Percentiles rank a stretch among this genome's conserved stretches.
Evolutionary conservation across 2,888 invertebrate genomes (phyloP).

Genomic region (Hirtodrosophila trivittata): DNA sequence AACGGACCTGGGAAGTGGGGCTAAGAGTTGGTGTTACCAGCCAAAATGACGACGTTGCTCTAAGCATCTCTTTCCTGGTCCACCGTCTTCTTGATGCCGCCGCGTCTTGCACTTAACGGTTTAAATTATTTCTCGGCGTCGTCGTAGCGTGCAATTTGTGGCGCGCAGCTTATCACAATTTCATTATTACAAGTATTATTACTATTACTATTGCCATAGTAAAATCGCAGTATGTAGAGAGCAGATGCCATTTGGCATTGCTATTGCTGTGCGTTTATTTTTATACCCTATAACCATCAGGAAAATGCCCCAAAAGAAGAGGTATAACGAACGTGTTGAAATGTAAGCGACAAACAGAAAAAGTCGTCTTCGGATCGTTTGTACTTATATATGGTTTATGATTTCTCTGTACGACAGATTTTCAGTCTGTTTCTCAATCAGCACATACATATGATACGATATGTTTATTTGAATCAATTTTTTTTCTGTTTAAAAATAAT

Average conservation of each 20-base stretch:
- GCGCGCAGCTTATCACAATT: slow-evolving; percentile 76
- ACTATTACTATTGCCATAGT: slow-evolving; percentile 37
- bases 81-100: slow-evolving; percentile 39
- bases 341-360: too few species aligned
- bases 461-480: too few species aligned
- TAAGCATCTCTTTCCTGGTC: slow-evolving; percentile 3
- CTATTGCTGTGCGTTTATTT: slow-evolving; percentile 49
- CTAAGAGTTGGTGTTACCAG: slow-evolving; percentile 36
- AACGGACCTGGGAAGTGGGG: slow-evolving; percentile 11
- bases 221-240: slow-evolving; percentile 33
- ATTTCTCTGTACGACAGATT: too few species aligned
- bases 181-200: slow-evolving; percentile 72
- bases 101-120: slow-evolving; percentile 67
- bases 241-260: slow-evolving; percentile 39
- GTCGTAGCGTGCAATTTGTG: slow-evolving; percentile 75
- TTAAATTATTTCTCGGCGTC: slow-evolving; percentile 63
- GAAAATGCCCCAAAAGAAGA: background rate
- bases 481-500: too few species aligned
- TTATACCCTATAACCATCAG: background rate
- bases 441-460: too few species aligned
- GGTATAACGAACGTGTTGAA: too few species aligned
- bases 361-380: too few species aligned
- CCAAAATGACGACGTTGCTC: slow-evolving; percentile 65
- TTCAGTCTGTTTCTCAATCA: too few species aligned
- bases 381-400: too few species aligned